Conservation (phyloP, 2,888 invertebrate species). For the Dinocampus coccinellae region DNA sequence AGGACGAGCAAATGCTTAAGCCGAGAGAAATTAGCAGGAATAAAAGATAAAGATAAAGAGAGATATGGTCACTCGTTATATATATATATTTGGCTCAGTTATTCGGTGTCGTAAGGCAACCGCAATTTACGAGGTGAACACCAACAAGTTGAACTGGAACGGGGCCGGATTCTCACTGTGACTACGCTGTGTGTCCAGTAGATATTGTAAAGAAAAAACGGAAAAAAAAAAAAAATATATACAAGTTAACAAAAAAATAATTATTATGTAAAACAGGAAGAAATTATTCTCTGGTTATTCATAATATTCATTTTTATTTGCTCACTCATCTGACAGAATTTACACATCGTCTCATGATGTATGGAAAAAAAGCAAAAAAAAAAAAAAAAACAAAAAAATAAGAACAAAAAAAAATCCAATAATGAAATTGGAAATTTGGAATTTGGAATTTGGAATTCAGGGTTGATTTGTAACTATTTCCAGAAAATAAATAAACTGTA, state of each 20-base stretch:
- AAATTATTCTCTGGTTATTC: background rate
- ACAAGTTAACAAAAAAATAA: background rate
- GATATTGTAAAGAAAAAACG: background rate
- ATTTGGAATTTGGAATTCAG: background rate
- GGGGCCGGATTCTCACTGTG: constrained; percentile 40
- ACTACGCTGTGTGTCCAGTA: background rate
- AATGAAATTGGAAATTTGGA: background rate
- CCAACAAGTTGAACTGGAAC: constrained; percentile 44
- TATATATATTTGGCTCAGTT: constrained; percentile 26
- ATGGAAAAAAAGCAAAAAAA: background rate
- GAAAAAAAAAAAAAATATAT: background rate
- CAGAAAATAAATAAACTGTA: background rate
- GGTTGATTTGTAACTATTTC: background rate
- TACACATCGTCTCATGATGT: background rate
- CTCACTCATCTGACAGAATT: background rate
- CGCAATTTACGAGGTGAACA: constrained; percentile 40
- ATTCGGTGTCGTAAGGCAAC: constrained; percentile 40
- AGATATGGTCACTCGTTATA: background rate
- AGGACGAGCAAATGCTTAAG: background rate
- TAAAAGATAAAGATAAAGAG: background rate
- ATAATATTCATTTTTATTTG: background rate
- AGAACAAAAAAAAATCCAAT: too few relatives aligned
- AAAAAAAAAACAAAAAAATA: too few relatives aligned
- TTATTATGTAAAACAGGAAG: background rate
- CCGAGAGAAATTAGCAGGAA: too few relatives aligned